These are phyloP conservation scores for Oncorhynchus kisutch DNA, from an alignment of 2,113 vertebrate genomes.

Conservation along the genomic window DNA sequence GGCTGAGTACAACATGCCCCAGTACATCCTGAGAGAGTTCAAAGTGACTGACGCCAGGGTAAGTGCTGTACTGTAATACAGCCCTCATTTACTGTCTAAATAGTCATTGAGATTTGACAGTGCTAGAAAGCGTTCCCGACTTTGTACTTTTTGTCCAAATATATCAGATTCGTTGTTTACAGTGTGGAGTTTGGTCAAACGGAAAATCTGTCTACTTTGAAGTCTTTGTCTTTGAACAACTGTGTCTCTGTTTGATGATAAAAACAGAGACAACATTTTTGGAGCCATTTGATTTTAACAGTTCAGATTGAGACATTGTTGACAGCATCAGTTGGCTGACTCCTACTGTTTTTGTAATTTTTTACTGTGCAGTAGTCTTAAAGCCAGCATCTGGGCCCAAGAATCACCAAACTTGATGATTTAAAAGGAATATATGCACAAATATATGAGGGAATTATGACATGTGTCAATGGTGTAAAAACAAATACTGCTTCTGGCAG, in stretches of 20 bases:
- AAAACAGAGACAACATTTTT: not conserved
- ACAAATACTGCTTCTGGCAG: conserved; percentile 46
- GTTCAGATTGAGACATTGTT: conserved; percentile 11
- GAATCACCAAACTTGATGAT: conserved; percentile 25
- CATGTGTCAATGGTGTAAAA: conserved; percentile 58
- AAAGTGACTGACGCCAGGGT: conserved; percentile 99
- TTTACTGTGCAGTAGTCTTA: conserved; percentile 5
- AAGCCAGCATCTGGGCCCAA: conserved; percentile 29
- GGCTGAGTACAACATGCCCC: conserved; percentile 99
- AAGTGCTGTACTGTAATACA: conserved; percentile 53
- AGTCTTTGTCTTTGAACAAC: not conserved
- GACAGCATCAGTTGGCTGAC: conserved; percentile 18
- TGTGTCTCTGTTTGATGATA: not conserved
- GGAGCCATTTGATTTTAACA: conserved; percentile 20
- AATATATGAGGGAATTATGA: conserved; percentile 51
- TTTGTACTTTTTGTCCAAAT: not conserved
- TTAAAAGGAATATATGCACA: conserved; percentile 18
- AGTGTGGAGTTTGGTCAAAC: not conserved
- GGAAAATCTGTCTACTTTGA: not conserved
- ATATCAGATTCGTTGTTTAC: conserved; percentile 7
- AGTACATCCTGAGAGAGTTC: conserved; percentile 97
- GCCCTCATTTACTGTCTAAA: conserved; percentile 4
- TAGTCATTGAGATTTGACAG: not conserved
- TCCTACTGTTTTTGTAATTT: conserved; percentile 12
- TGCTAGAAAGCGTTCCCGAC: not conserved